phyloP scores from a whole-genome alignment of 2,888 invertebrate genomes.

The Bibio marci region DNA sequence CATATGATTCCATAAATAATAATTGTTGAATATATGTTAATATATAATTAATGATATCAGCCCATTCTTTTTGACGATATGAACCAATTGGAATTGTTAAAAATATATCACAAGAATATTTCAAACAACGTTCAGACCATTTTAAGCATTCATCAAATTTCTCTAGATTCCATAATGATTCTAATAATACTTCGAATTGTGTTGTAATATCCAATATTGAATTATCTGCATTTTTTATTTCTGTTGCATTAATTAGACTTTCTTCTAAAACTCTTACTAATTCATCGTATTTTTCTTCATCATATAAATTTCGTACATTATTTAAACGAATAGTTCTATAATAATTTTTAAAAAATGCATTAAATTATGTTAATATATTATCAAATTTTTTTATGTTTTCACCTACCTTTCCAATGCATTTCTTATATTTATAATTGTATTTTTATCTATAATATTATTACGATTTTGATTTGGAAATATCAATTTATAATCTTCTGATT shows the following conservation, averaged over 20 bases:
- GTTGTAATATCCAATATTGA: slow-evolving; percentile 14
- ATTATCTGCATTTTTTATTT: slow-evolving; percentile 15
- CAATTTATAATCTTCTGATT: slow-evolving; percentile 21
- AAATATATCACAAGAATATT: slow-evolving; percentile 53
- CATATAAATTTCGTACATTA: slow-evolving; percentile 48
- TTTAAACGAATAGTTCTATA: slow-evolving; percentile 36
- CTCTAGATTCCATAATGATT: slow-evolving; percentile 45
- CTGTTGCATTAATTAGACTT: slow-evolving; percentile 18
- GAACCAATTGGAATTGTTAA: slow-evolving; percentile 29
- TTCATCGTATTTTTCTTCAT: slow-evolving; percentile 43
- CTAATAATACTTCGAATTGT: slow-evolving; percentile 35
- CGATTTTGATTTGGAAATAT: slow-evolving; percentile 35
- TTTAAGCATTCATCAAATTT: slow-evolving; percentile 47
- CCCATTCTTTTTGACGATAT: slow-evolving; percentile 28
- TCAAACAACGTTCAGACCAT: slow-evolving; percentile 61
- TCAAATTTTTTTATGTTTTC: too few relatives aligned
- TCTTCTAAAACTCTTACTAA: slow-evolving; percentile 48
- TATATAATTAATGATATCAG: slow-evolving; percentile 26
- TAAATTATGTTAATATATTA: too few relatives aligned
- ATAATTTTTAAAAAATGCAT: neutral
- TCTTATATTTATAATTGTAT: slow-evolving; percentile 31
- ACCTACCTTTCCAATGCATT: slow-evolving; percentile 34
- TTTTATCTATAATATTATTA: slow-evolving; percentile 31
- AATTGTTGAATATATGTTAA: slow-evolving; percentile 32
- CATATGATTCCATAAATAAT: slow-evolving; percentile 34